Percentiles rank a stretch among this genome's conserved stretches.
Evolutionary conservation across 2,888 invertebrate species (phyloP).

Genomic region (Erynnis tages): DNA sequence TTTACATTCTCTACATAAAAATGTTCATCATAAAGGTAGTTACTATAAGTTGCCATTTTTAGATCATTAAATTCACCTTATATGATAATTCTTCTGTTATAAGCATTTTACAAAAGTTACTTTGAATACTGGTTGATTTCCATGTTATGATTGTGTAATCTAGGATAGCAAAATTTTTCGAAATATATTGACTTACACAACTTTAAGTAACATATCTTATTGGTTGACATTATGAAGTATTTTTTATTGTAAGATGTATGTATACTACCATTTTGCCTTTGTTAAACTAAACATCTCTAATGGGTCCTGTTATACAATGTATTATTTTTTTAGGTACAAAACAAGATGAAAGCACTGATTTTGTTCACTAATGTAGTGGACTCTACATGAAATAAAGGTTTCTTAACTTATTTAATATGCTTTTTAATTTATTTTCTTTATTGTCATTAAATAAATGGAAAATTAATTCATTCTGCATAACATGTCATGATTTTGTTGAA

Average conservation of each 20-base stretch:
- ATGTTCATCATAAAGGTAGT: slow-evolving; percentile 1
- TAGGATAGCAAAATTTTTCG: too few species aligned
- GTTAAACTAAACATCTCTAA: slow-evolving; percentile 36
- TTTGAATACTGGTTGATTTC: too few species aligned
- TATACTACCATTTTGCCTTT: too few species aligned
- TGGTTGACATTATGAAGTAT: slow-evolving; percentile 36
- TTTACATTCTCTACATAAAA: neutral
- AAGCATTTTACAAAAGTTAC: too few species aligned
- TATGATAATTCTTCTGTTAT: too few species aligned
- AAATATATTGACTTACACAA: too few species aligned
- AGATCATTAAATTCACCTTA: too few species aligned
- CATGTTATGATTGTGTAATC: too few species aligned
- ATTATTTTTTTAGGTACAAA: slow-evolving; percentile 59
- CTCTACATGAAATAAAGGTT: slow-evolving; percentile 57
- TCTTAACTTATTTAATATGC: slow-evolving; percentile 39
- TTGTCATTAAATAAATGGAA: too few species aligned
- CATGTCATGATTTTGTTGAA: neutral
- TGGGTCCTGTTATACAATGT: slow-evolving; percentile 43
- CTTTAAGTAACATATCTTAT: slow-evolving; percentile 32
- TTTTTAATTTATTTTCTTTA: neutral
- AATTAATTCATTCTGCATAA: too few species aligned
- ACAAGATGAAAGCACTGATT: slow-evolving; percentile 55
- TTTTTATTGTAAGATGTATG: slow-evolving; percentile 30
- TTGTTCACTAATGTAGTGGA: slow-evolving; percentile 64
- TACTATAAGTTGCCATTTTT: slow-evolving; percentile 3